Evolutionary conservation across 2,113 vertebrate species (phyloP), one percentile per base, ranked within the genome.

Genomic region (Cyprinus carpio): DNA sequence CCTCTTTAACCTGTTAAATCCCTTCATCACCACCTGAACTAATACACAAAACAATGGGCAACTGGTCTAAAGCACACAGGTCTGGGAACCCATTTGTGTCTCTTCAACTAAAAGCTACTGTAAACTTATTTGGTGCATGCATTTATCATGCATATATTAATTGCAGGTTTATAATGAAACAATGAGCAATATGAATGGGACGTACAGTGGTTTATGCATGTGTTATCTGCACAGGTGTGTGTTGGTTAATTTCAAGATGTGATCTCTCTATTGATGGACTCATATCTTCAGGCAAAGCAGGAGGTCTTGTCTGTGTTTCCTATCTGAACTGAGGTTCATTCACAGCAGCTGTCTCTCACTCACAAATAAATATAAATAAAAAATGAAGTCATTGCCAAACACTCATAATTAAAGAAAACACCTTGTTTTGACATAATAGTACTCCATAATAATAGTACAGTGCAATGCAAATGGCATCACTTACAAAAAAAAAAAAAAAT

Each of bases 201-300:
- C 15, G 72, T 12, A 37, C 16, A 72, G 69, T 40, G 40, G 69
- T 43, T 1, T 12, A 12, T 34, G 58, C n/a, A 65, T 72, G 74
- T 84, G 37, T 84, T 81, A 84, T 84, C 86, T 84, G 46, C 20
- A 43, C 83, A 84, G 83, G 69, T 84, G 46, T 84, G 56, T 58
- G n/a, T n/a, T 76, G 69, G 51, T 31, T 75, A 58, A 85, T 72
- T 60, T 62, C 23, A 11, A 37, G 29, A 64, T 51, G 74, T 23
- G 64, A 87, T 78, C 77, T 56, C 23, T 27, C 27, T 3, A 27
- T 51, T 67, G 69, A 87, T 75, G 79, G 56, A 81, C 18, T 67
- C 23, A 16, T 78, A 62, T 72, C 81, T 84, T 54, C 40, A 87
- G 11, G 58, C 60, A 54, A 51, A 31, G 43, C 37, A 74, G 75